Evolutionary conservation across 1,140 invertebrate species (phyloP).

Genomic region (Galleria mellonella): DNA sequence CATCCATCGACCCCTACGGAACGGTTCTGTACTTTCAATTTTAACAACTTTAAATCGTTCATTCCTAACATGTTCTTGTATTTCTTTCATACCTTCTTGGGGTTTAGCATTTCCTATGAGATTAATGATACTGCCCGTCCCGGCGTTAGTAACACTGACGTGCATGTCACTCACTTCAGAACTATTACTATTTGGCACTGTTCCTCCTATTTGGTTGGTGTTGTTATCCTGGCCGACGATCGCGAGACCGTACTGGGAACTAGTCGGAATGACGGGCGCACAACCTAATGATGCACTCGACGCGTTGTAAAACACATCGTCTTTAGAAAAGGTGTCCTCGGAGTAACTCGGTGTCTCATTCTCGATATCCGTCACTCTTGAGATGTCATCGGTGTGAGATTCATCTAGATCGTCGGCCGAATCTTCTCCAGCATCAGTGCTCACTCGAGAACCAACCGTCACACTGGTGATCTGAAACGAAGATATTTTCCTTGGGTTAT

Average conservation of each 20-base stretch:
- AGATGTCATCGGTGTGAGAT: conserved; percentile 92
- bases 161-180: conserved; percentile 74
- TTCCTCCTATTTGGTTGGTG: conserved; percentile 56
- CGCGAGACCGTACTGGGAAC: conserved; percentile 87
- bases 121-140: conserved; percentile 78
- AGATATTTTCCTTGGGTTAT: conserved; percentile 84
- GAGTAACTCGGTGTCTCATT: conserved; percentile 90
- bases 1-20: conserved; percentile 93
- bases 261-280: conserved; percentile 88
- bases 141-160: conserved; percentile 78
- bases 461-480: conserved; percentile 95
- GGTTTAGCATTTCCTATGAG: conserved; percentile 77
- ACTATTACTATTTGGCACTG: conserved; percentile 72
- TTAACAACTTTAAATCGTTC: conserved; percentile 97
- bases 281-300: conserved; percentile 83
- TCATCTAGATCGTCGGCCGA: conserved; percentile 95
- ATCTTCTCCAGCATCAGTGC: conserved; percentile 91
- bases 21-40: conserved; percentile 96
- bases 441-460: conserved; percentile 85
- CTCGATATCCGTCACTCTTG: conserved; percentile 86
- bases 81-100: conserved; percentile 81
- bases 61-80: conserved; percentile 84
- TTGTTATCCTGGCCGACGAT: conserved; percentile 79
- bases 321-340: conserved; percentile 88
- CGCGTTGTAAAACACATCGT: conserved; percentile 87